These are phyloP conservation scores for Nesidiocoris tenuis DNA, from an alignment of 2,888 invertebrate species.

Conservation along the genomic window DNA sequence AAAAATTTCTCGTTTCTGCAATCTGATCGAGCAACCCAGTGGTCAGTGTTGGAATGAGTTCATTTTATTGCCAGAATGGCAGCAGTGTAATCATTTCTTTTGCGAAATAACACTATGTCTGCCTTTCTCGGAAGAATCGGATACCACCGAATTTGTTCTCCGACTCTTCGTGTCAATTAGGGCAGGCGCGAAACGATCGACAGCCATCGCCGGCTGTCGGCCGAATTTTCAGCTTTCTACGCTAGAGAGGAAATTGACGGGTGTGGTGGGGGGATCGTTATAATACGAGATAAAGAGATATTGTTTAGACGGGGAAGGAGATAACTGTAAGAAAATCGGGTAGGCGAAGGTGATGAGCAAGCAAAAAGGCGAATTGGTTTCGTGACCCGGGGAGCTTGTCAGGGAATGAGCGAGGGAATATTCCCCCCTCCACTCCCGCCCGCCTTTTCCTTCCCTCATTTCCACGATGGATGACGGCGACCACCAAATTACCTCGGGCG, in stretches of 20 bases:
- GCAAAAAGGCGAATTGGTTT: slow-evolving; percentile 1
- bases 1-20: too few relatives aligned
- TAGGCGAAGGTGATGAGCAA: neutral
- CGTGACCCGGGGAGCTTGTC: slow-evolving; percentile 10
- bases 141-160: too few relatives aligned
- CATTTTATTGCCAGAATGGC: too few relatives aligned
- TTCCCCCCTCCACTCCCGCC: neutral
- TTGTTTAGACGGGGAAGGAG: neutral
- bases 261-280: neutral
- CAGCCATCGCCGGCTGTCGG: too few relatives aligned
- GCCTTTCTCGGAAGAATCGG: too few relatives aligned
- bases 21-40: too few relatives aligned
- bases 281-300: neutral
- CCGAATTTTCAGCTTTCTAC: too few relatives aligned
- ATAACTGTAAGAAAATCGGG: neutral
- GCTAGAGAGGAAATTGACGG: neutral
- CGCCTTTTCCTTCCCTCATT: neutral
- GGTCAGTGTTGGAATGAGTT: too few relatives aligned
- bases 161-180: too few relatives aligned
- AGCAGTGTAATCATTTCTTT: too few relatives aligned
- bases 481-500: neutral
- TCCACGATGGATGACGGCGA: neutral
- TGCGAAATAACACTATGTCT: too few relatives aligned
- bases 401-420: slow-evolving; percentile 7
- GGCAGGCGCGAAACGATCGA: too few relatives aligned